Conservation (phyloP, 2,113 vertebrate species). For the Columba janthina region DNA sequence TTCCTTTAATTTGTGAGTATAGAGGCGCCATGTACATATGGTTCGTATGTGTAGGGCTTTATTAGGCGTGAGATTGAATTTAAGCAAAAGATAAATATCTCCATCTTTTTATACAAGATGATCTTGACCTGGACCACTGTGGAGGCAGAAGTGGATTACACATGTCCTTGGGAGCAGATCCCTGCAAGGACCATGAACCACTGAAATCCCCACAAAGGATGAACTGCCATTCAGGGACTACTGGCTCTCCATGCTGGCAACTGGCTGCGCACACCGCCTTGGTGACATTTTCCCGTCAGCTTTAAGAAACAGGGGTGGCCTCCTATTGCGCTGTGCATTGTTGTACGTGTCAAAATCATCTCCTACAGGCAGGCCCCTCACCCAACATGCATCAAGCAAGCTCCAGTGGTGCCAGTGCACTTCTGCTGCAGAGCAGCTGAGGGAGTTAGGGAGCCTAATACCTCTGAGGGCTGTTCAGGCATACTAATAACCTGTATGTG, state of each 20-base stretch:
- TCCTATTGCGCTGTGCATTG: neutral
- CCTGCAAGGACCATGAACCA: neutral
- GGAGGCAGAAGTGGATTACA: neutral
- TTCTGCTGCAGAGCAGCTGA: neutral
- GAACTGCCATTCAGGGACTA: neutral
- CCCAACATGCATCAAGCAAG: rapidly evolving
- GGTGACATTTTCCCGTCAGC: neutral
- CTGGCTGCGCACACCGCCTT: neutral
- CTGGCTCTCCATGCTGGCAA: neutral
- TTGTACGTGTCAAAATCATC: neutral
- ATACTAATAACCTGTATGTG: neutral
- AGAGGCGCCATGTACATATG: neutral
- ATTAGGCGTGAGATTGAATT: neutral
- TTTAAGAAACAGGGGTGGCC: neutral
- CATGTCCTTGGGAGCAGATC: neutral
- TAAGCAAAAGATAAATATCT: neutral
- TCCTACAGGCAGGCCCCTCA: neutral
- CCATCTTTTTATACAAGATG: neutral
- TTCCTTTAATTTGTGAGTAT: neutral
- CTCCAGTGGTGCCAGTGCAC: neutral
- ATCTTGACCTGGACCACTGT: neutral
- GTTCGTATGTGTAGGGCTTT: neutral
- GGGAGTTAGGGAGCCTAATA: neutral
- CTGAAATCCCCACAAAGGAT: neutral
- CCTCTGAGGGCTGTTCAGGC: neutral